Evolutionary conservation across 1,140 invertebrate species (phyloP).

Genomic region (Acromyrmex echinatior): DNA sequence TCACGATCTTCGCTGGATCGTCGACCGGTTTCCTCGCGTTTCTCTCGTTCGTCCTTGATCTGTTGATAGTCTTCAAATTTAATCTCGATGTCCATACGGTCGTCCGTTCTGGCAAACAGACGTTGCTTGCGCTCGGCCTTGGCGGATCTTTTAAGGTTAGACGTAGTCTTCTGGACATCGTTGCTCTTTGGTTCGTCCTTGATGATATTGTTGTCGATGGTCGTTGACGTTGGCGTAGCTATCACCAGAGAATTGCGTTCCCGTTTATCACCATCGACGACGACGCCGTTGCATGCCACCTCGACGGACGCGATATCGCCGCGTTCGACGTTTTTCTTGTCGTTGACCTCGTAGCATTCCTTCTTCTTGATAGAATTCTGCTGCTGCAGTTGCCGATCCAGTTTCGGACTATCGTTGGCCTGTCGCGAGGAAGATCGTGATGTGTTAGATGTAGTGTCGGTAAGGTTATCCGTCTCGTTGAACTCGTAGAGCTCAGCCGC

Average conservation of each 20-base stretch:
- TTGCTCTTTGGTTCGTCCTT: constrained; percentile 73
- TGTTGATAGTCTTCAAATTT: constrained; percentile 83
- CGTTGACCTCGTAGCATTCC: constrained; percentile 79
- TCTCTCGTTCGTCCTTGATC: constrained; percentile 78
- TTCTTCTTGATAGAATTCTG: constrained; percentile 73
- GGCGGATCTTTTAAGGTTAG: constrained; percentile 80
- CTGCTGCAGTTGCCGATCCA: constrained; percentile 70
- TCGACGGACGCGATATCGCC: constrained; percentile 12
- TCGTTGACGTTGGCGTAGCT: constrained; percentile 2
- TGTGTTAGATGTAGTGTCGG: constrained; percentile 77
- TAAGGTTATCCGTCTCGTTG: constrained; percentile 80
- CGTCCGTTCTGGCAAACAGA: constrained; percentile 82
- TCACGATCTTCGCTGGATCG: constrained; percentile 83
- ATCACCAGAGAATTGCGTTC: constrained; percentile 6
- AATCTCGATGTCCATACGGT: constrained; percentile 82
- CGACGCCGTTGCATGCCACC: constrained; percentile 9
- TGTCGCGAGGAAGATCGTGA: constrained; percentile 77
- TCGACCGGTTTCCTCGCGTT: constrained; percentile 78
- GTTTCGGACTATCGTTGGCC: constrained; percentile 43
- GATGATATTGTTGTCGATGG: background rate
- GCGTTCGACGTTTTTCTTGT: constrained; percentile 64
- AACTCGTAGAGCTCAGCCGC: constrained; percentile 79
- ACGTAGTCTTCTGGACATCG: constrained; percentile 60
- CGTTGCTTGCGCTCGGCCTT: constrained; percentile 84
- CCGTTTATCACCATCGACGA: background rate